These are phyloP conservation scores for Crax fasciolata DNA, from an alignment of 2,797 vertebrate species.

Conservation along the genomic window DNA sequence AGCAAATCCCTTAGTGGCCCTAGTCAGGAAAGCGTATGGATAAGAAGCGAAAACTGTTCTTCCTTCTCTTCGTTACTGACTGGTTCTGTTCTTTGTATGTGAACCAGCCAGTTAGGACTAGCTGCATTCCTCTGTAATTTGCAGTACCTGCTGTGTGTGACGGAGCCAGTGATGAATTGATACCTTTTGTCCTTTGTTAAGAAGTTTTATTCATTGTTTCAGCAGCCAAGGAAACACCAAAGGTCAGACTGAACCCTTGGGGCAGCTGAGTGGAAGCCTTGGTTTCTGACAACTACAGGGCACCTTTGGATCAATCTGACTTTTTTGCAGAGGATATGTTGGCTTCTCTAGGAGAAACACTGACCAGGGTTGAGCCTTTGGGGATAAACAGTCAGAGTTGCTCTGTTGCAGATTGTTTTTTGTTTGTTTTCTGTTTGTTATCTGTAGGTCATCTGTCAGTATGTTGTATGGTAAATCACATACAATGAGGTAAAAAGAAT, in stretches of 20 bases:
- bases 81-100: background rate
- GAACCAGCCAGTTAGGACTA: background rate
- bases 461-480: background rate
- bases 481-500: background rate
- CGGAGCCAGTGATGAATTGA: background rate
- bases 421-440: background rate
- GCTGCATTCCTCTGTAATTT: conserved; percentile 13
- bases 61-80: conserved; percentile 30
- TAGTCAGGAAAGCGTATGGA: conserved; percentile 14
- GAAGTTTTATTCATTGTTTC: background rate
- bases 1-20: background rate
- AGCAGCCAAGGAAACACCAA: background rate
- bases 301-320: background rate
- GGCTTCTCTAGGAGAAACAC: too few relatives aligned
- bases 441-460: background rate
- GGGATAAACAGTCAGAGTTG: background rate
- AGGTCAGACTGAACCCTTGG: background rate
- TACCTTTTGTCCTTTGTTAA: background rate
- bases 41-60: conserved; percentile 49
- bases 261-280: background rate
- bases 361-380: background rate
- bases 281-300: background rate
- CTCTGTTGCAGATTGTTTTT: background rate
- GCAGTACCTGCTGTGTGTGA: background rate
- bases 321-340: background rate